These are phyloP conservation scores for Eristalinus aeneus DNA, from an alignment of 2,888 invertebrate genomes.

Conservation along the genomic window DNA sequence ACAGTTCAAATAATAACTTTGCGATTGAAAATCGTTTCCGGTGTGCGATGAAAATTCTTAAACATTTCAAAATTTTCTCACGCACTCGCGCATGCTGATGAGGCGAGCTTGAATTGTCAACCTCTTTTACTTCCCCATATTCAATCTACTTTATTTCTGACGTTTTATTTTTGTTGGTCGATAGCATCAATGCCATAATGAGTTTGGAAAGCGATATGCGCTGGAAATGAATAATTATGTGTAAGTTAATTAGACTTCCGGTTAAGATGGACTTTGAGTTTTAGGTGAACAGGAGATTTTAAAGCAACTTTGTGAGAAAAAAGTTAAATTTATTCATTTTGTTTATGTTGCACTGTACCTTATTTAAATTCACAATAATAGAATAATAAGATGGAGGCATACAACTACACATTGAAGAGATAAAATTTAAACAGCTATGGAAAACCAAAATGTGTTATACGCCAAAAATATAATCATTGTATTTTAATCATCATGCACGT, in stretches of 20 bases:
- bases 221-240: slow-evolving; percentile 28
- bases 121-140: slow-evolving; percentile 28
- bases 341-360: too few relatives aligned
- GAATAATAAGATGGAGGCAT: too few relatives aligned
- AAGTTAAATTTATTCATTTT: too few relatives aligned
- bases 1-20: slow-evolving; percentile 56
- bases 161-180: slow-evolving; percentile 35
- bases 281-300: neutral
- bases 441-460: too few relatives aligned
- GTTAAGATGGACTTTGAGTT: neutral
- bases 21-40: slow-evolving; percentile 64
- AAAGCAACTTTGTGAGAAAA: neutral
- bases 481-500: too few relatives aligned
- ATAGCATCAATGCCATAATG: slow-evolving; percentile 39
- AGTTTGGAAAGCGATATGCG: neutral
- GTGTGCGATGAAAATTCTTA: slow-evolving; percentile 43
- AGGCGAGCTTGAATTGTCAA: slow-evolving; percentile 23
- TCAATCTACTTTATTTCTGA: slow-evolving; percentile 14
- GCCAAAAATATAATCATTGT: too few relatives aligned
- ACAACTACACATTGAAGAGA: too few relatives aligned
- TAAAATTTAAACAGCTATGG: too few relatives aligned
- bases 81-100: slow-evolving; percentile 50
- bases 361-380: too few relatives aligned
- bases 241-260: slow-evolving; percentile 24
- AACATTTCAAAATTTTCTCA: slow-evolving; percentile 64